A percentile compares a stretch with the other conserved stretches of the same genome.
Evolutionary conservation across 2,888 invertebrate genomes (phyloP).

Genomic region (Harmothoe impar): DNA sequence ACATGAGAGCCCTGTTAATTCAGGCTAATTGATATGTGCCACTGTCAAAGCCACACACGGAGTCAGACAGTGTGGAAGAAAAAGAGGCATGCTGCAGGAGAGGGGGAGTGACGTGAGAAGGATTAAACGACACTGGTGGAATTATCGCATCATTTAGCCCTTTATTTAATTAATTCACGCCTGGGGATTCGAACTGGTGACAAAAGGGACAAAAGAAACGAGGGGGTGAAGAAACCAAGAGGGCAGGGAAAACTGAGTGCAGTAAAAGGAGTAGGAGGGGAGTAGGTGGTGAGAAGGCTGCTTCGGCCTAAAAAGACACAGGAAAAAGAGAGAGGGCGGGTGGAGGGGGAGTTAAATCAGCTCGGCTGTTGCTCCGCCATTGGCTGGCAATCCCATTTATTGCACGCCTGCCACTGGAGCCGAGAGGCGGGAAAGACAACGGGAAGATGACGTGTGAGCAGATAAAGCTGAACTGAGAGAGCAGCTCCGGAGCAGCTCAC

Average conservation of each 20-base stretch:
- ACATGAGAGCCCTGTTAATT: conserved; percentile 43
- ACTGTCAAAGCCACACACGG: conserved; percentile 34
- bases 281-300: neutral
- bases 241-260: conserved; percentile 53
- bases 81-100: conserved; percentile 2
- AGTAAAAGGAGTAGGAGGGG: neutral
- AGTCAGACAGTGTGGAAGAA: neutral
- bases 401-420: neutral
- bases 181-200: conserved; percentile 32
- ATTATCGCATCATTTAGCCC: conserved; percentile 54
- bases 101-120: conserved; percentile 19
- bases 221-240: neutral
- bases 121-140: conserved; percentile 39
- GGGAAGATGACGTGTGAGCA: conserved; percentile 51
- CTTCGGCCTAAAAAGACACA: neutral
- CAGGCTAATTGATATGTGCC: conserved; percentile 59
- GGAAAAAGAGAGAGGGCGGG: neutral
- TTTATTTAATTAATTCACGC: conserved; percentile 57
- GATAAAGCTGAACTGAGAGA: conserved; percentile 10
- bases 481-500: neutral
- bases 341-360: conserved; percentile 22
- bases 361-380: conserved; percentile 23
- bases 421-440: conserved; percentile 20
- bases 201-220: neutral
- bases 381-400: conserved; percentile 41